Evolutionary conservation across 2,888 invertebrate genomes (phyloP), one percentile per base, ranked within the genome.

Genomic region (Mythimna vitellina): DNA sequence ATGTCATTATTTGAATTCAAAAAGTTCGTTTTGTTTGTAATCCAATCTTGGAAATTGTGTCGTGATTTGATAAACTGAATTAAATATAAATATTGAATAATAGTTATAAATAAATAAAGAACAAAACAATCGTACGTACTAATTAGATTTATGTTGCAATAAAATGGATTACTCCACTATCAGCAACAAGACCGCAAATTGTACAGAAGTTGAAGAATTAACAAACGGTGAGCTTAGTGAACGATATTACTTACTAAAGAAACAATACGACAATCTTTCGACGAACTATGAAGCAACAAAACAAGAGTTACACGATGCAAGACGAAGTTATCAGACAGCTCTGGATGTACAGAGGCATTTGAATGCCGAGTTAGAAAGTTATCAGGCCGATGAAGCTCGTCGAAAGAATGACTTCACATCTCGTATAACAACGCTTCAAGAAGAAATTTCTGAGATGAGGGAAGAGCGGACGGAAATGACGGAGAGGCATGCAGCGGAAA

Each of bases 161-260:
- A 82, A 67, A 69, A 96, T 96, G 96, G 93, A 96, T 93, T 95
- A 93, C 81, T 96, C 96, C 3, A 94, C 94, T 20, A 91, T 94
- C 66, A 95, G 95, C 71, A 96, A 96, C 78, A 95, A 95, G 88
- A 95, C 93, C 5, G 94, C 93, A 3, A 91, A 89, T 72, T 91
- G 86, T 68, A 94, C 94, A 3, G 95, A 93, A 87, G 87, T 85
- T 2, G 95, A 95, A 73, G 95, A 94, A 29, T 73, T 95, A 76
- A 92, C 94, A 3, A 92, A 93, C 68, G 93, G 93, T 20, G 96
- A 96, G 84, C 79, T 96, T 0, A 92, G 87, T 73, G 96, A 96
- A 83, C 92, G 91, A 3, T 95, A 94, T 82, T 94, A 93, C 88
- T 90, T 90, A 67, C 89, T 96, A 3, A 94, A 93, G 85, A 94